A percentile compares a stretch with the other conserved stretches of the same genome.
Conservation (phyloP, 2,113 vertebrate genomes). For the Reinhardtius hippoglossoides region DNA sequence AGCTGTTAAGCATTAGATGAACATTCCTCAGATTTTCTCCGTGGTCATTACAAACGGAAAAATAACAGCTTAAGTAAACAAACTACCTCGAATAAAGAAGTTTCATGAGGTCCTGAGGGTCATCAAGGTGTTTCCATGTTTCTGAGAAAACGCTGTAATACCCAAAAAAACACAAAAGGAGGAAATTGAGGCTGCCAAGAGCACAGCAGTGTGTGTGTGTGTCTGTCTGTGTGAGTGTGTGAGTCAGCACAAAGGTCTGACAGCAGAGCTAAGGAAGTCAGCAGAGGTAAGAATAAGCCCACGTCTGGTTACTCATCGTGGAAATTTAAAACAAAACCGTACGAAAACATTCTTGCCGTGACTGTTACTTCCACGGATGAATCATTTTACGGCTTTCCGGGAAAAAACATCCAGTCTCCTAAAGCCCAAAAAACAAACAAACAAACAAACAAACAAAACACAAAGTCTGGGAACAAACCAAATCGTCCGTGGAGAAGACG, state of each 20-base stretch:
- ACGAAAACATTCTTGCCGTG: neutral
- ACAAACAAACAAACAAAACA: conserved; percentile 11
- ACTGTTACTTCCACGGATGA: neutral
- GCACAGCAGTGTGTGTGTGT: conserved; percentile 6
- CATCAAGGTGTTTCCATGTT: neutral
- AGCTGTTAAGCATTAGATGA: no score
- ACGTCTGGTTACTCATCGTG: neutral
- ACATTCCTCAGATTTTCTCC: no score
- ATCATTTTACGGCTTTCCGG: conserved; percentile 15
- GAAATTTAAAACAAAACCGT: neutral
- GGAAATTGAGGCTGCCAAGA: neutral
- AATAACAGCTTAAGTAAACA: neutral
- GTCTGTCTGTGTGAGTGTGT: neutral
- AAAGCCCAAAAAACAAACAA: neutral
- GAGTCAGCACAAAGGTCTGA: neutral
- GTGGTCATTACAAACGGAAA: no score
- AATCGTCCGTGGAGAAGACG: conserved; percentile 30
- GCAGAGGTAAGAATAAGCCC: neutral
- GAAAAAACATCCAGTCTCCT: conserved; percentile 7
- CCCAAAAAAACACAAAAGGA: neutral
- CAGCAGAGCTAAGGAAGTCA: neutral
- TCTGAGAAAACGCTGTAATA: neutral
- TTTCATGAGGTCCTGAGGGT: neutral
- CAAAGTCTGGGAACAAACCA: conserved; percentile 27
- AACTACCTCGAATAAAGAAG: neutral